Evolutionary conservation across 2,113 vertebrate species (phyloP).

Genomic region (Theristicus caerulescens): DNA sequence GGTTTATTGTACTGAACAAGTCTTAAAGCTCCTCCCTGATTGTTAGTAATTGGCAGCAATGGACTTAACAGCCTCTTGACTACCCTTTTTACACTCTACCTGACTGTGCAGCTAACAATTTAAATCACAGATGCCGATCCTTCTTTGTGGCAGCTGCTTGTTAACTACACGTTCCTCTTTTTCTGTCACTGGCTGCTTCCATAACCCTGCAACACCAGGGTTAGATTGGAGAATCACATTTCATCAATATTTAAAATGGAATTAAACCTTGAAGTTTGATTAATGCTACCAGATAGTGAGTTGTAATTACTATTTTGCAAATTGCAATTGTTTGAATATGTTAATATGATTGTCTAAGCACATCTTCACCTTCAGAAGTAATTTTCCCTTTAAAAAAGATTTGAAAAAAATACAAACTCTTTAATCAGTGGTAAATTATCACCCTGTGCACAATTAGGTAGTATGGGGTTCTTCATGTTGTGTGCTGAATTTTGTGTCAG

Average conservation of each 20-base stretch:
- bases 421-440: slow-evolving; percentile 84
- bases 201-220: slow-evolving; percentile 80
- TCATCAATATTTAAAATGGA: slow-evolving; percentile 90
- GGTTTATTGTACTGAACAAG: slow-evolving; percentile 92
- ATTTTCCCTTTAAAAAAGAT: slow-evolving; percentile 78
- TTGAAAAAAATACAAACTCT: slow-evolving; percentile 75
- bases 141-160: slow-evolving; percentile 86
- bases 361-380: slow-evolving; percentile 86
- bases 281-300: slow-evolving; percentile 77
- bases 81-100: slow-evolving; percentile 91
- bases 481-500: slow-evolving; percentile 28
- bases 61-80: slow-evolving; percentile 97
- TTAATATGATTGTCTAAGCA: slow-evolving; percentile 86
- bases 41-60: slow-evolving; percentile 95
- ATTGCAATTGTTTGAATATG: slow-evolving; percentile 84
- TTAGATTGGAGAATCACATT: slow-evolving; percentile 78
- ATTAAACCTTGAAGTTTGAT: slow-evolving; percentile 87
- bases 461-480: neutral
- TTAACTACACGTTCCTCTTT: slow-evolving; percentile 74
- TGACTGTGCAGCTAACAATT: slow-evolving; percentile 89
- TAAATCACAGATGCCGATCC: slow-evolving; percentile 86
- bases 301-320: slow-evolving; percentile 87
- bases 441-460: slow-evolving; percentile 66
- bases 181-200: slow-evolving; percentile 66
- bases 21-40: slow-evolving; percentile 91